Percentiles rank a stretch among this genome's conserved stretches.
These are phyloP conservation scores for Tetramorium alpestre DNA, from an alignment of 1,140 invertebrate species.

Conservation along the genomic window DNA sequence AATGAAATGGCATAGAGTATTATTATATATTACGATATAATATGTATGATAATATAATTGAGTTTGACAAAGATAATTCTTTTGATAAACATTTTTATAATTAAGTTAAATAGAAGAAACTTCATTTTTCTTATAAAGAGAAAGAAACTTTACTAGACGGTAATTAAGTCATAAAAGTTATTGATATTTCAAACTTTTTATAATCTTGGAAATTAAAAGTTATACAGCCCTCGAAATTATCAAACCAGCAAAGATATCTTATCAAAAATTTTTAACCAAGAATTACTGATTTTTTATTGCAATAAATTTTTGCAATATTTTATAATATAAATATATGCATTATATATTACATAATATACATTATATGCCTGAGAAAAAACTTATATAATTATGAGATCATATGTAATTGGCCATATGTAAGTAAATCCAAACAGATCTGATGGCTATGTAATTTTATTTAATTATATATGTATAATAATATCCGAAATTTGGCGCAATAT, in stretches of 20 bases:
- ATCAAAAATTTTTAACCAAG: background rate
- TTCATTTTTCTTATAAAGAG: slow-evolving; percentile 2
- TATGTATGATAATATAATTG: background rate
- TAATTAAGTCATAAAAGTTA: slow-evolving; percentile 24
- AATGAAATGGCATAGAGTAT: background rate
- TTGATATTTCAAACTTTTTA: slow-evolving; percentile 10
- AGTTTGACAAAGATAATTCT: background rate
- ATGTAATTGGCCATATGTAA: too few species aligned
- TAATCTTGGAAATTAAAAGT: background rate
- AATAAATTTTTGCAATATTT: background rate
- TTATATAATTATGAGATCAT: too few species aligned
- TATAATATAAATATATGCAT: background rate
- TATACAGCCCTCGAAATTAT: background rate
- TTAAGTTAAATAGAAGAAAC: background rate
- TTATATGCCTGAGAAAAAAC: too few species aligned
- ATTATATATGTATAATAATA: too few species aligned
- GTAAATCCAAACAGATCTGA: too few species aligned
- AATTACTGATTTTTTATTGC: background rate
- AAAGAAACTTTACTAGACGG: slow-evolving; percentile 1
- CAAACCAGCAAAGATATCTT: background rate
- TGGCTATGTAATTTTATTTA: too few species aligned
- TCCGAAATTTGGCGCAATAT: too few species aligned
- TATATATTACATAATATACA: too few species aligned
- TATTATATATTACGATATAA: background rate
- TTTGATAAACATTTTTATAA: background rate